Base-by-base conservation (phyloP, 2,888 invertebrate species). In the Eupelmus urozonus region DNA sequence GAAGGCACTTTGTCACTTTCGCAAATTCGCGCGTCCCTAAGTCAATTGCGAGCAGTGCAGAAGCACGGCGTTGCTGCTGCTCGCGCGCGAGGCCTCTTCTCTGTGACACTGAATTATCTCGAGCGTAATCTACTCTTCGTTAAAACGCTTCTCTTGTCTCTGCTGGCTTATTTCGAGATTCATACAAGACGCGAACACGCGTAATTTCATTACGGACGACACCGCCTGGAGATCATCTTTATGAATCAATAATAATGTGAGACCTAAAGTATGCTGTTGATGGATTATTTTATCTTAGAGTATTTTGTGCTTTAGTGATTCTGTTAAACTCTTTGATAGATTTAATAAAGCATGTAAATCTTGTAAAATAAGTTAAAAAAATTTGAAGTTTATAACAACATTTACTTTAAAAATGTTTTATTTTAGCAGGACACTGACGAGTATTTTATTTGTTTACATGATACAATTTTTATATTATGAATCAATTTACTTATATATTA, bases 181-280 rank as follows among this genome's bases (percentile, higher is more conserved):
- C 42, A 9, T 57, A 57, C 45, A 65, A n/a, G 23, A 20, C 16
- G 25, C 1, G 34, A 29, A 57, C 23, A n/a, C 16, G 49, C 27
- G 55, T 34, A 29, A 63, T 74, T 66, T 49, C 57, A 74, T 66
- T 74, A 59, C 20, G 45, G 42, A 34, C 13, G 9, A 51, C 11
- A 42, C 25, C 40, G 69, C 57, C 11, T 45, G 66, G 20, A 34
- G 13, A 53, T 57, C 34, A 57, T 69, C 69, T 69, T 69, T 25
- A 57, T 42, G 69, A 29, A 25, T 69, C 49, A 16, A 16, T 20
- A 40, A 20, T 29, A 2, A 7, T 59, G 29, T 29, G n/a, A 34
- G 59, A 34, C 85, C 85, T 87, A 85, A 86, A 83, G 84, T 86
- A 86, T 85, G 85, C 85, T 81, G 84, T 84, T 85, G 84, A 82